A percentile compares a stretch with the other conserved stretches of the same genome.
Evolutionary conservation across 2,113 vertebrate genomes (phyloP).

Genomic region (Hemichromis elongatus): DNA sequence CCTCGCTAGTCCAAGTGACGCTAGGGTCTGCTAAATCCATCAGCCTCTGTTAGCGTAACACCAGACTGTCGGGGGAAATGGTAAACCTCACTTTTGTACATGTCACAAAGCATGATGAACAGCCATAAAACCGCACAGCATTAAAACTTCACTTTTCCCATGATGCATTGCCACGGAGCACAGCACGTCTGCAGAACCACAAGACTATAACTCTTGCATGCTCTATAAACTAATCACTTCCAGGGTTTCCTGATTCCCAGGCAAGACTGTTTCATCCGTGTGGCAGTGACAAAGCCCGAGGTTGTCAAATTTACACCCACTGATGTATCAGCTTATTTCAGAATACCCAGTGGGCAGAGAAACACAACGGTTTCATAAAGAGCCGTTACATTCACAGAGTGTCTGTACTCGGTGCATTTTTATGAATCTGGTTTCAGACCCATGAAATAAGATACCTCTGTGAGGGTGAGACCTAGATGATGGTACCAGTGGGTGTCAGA

Average conservation of each 20-base stretch:
- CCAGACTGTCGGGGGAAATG: constrained; percentile 30
- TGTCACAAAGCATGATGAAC: constrained; percentile 52
- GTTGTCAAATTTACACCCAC: constrained; percentile 30
- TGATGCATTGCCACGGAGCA: constrained; percentile 8
- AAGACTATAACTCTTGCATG: constrained; percentile 44
- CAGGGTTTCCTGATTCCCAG: constrained; percentile 23
- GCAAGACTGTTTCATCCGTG: constrained; percentile 26
- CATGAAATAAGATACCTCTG: constrained; percentile 13
- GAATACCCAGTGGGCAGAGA: background rate
- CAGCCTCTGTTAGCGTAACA: constrained; percentile 6
- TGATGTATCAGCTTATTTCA: constrained; percentile 17
- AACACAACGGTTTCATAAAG: background rate
- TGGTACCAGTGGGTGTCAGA: constrained; percentile 21
- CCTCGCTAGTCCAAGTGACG: background rate
- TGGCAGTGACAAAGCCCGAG: constrained; percentile 22
- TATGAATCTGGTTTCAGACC: constrained; percentile 19
- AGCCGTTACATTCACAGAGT: constrained; percentile 11
- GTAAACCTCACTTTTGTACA: constrained; percentile 32
- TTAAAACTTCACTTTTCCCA: constrained; percentile 47
- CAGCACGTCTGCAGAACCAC: constrained; percentile 26
- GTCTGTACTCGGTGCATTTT: constrained; percentile 1
- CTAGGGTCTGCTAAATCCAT: constrained; percentile 29
- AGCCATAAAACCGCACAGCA: constrained; percentile 25
- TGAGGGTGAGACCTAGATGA: background rate
- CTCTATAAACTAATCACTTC: constrained; percentile 49